phyloP scores from a whole-genome alignment of 30 jellyfish, hydroid and myxozoan genomes.

The Pseudorhiza aurosa region DNA sequence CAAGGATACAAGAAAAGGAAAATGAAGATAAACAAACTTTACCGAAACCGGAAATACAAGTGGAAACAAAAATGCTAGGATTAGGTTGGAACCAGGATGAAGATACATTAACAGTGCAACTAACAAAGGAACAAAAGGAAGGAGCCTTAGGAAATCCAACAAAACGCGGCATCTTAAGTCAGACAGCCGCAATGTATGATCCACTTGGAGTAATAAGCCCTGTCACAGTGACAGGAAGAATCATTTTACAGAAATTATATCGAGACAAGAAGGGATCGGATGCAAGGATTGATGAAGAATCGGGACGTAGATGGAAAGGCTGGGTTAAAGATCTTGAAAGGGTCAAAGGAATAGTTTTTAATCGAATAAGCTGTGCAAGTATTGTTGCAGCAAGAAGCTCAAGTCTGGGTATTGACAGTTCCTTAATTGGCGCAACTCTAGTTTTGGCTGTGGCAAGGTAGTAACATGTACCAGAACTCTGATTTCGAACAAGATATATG shows the following conservation, averaged over 20 bases:
- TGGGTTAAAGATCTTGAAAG: slow-evolving; percentile 9
- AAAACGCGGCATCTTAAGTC: too few species aligned
- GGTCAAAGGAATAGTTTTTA: background rate
- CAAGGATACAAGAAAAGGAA: background rate
- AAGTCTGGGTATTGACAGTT: too few species aligned
- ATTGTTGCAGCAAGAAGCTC: too few species aligned
- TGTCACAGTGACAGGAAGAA: slow-evolving; percentile 7
- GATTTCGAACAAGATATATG: too few species aligned
- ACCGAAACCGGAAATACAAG: background rate
- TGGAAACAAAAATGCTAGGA: slow-evolving; percentile 10
- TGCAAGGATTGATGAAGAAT: background rate
- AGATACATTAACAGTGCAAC: slow-evolving; percentile 18
- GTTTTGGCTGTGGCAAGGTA: too few species aligned
- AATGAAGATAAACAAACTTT: background rate
- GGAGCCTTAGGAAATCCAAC: background rate
- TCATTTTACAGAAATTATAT: slow-evolving; percentile 9
- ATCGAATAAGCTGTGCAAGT: too few species aligned
- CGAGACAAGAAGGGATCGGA: too few species aligned
- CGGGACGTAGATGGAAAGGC: background rate
- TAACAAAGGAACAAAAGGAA: background rate
- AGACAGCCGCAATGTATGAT: too few species aligned
- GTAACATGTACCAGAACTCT: too few species aligned
- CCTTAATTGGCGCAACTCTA: too few species aligned
- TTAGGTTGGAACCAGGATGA: too few species aligned
- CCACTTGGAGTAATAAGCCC: too few species aligned